A percentile compares a stretch with the other conserved stretches of the same genome.
Conservation (phyloP, 2,113 vertebrate genomes). For the Dipodomys spectabilis region DNA sequence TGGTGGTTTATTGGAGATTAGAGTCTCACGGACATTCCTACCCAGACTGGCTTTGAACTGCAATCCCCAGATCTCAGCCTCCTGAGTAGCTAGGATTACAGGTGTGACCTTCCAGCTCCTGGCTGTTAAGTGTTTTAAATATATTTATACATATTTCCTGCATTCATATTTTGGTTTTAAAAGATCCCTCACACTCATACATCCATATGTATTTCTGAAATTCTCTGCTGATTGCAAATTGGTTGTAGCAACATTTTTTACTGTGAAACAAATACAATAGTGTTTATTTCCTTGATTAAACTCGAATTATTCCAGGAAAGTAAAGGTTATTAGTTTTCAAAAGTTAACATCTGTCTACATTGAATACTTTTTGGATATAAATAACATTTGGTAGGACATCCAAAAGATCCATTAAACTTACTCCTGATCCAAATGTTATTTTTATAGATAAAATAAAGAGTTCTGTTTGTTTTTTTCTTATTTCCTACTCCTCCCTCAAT, state of each 20-base stretch:
- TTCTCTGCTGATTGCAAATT: not conserved
- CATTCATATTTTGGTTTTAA: not conserved
- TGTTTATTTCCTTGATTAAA: constrained; percentile 19
- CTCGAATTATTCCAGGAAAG: constrained; percentile 22
- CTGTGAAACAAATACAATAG: not conserved
- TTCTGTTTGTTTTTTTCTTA: constrained; percentile 4
- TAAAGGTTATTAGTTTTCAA: not conserved
- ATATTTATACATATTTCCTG: not conserved
- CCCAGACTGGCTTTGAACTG: too few relatives aligned
- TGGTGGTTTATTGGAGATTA: too few relatives aligned
- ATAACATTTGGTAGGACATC: not conserved
- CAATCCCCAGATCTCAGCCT: too few relatives aligned
- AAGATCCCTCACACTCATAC: not conserved
- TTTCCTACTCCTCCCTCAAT: not conserved
- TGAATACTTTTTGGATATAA: not conserved
- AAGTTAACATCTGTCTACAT: not conserved
- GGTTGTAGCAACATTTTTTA: not conserved
- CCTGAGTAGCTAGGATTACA: too few relatives aligned
- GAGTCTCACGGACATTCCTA: too few relatives aligned
- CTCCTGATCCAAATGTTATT: not conserved
- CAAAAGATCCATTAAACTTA: not conserved
- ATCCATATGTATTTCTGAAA: not conserved
- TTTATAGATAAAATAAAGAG: not conserved
- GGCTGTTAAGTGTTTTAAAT: not conserved
- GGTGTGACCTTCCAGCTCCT: too few relatives aligned